Base-by-base conservation (phyloP, 2,113 vertebrate genomes). In the Catharus fuscescens region DNA sequence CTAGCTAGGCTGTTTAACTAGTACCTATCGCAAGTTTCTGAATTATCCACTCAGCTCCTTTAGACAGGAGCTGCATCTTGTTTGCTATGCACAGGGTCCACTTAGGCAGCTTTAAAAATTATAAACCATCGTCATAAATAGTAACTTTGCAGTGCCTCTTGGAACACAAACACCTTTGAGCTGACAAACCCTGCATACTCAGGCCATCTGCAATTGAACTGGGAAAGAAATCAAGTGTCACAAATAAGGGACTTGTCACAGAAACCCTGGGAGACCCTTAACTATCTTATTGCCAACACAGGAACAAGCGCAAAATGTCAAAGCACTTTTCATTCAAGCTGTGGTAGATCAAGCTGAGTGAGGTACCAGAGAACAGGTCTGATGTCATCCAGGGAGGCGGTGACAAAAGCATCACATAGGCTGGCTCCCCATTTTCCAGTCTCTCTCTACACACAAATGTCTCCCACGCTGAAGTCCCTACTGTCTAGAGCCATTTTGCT, bases 11-110 rank as follows among this genome's bases (percentile, higher is more conserved):
- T 70, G 50, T 85, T 93, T 80, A 92, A 80, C 77, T 86, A 91
- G 72, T 29, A 92, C 56, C 67, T 91, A 84, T 42, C 8, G 14
- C 32, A 84, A 69, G 61, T 84, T 81, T 81, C 86, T 93, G 80
- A 93, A 91, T 88, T 78, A 95, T 74, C 77, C 61, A 86, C 53
- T 94, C 40, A 76, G 87, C 52, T 86, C 36, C 73, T 86, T 80
- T 40, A 82, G 50, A 90, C 42, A 95, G 72, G 81, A 95, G 52
- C 60, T 36, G 20, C n/a, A 56, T 80, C 62, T 90, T 12, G 4
- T 86, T 95, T 90, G 56, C 90, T 90, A 88, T 0, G 7, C 69
- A 86, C 57, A 82, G 50, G 36, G 32, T 62, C 69, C 59, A 90
- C 38, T 92, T 90, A 80, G 0, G 9, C 53, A 93, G 88, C 62